Conservation (phyloP, 2,797 vertebrate species). For the Oophaga sylvatica region DNA sequence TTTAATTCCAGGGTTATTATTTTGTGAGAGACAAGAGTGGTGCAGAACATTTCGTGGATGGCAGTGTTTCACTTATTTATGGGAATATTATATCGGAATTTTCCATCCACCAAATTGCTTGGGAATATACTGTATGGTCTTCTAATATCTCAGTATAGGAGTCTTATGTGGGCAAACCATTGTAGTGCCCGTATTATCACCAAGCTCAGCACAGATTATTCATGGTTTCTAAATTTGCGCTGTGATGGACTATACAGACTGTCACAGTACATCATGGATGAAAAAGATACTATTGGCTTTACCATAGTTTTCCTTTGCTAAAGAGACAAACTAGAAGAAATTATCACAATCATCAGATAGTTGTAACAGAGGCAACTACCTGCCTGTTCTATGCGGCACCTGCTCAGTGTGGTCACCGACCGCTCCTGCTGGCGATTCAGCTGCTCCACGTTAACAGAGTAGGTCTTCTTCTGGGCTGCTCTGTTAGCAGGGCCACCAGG, state of each 20-base stretch:
- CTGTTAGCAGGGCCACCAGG: too few relatives aligned
- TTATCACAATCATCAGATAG: too few relatives aligned
- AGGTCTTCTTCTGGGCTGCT: too few relatives aligned
- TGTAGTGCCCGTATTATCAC: background rate
- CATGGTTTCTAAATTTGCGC: background rate
- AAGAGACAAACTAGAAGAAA: background rate
- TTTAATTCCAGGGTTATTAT: conserved; percentile 17
- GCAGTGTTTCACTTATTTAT: background rate
- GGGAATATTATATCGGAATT: background rate
- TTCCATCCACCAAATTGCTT: background rate
- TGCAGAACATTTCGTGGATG: background rate
- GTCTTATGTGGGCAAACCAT: background rate
- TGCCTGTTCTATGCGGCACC: too few relatives aligned
- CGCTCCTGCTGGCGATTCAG: too few relatives aligned
- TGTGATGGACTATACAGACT: background rate
- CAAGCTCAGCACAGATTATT: background rate
- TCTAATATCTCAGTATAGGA: background rate
- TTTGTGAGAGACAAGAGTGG: background rate
- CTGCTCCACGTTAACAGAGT: too few relatives aligned
- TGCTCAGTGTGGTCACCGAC: too few relatives aligned
- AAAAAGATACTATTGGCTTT: background rate
- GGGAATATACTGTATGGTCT: background rate
- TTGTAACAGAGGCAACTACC: too few relatives aligned
- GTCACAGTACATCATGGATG: background rate
- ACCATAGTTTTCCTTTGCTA: background rate